These are phyloP conservation scores for Drosophila littoralis DNA, from an alignment of 1,140 invertebrate species.

Conservation along the genomic window DNA sequence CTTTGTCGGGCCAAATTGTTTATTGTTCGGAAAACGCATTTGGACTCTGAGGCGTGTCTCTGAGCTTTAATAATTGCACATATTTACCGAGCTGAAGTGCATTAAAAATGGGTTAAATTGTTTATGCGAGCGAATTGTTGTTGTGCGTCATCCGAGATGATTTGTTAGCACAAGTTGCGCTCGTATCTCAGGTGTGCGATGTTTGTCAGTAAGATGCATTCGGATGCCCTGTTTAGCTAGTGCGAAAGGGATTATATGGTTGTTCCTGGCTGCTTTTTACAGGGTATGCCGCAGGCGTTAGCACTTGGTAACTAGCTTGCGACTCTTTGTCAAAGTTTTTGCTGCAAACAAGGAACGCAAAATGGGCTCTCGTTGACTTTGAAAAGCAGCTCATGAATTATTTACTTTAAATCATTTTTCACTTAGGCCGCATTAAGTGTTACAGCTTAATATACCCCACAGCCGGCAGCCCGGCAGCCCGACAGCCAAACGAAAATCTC, in stretches of 20 bases:
- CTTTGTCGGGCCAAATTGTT: constrained; percentile 49
- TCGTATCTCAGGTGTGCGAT: not conserved
- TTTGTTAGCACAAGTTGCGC: not conserved
- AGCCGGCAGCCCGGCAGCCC: not conserved
- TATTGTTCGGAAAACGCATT: constrained; percentile 2
- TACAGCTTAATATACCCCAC: constrained; percentile 5
- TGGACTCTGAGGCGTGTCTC: constrained; percentile 21
- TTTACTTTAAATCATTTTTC: constrained; percentile 7
- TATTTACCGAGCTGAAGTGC: constrained; percentile 40
- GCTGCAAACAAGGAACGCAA: not conserved
- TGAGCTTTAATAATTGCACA: constrained; percentile 20
- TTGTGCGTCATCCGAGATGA: constrained; percentile 18
- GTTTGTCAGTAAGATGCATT: not conserved
- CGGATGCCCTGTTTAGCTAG: not conserved
- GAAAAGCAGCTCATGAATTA: constrained; percentile 9
- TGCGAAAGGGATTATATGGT: no score
- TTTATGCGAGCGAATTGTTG: not conserved
- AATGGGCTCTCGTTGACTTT: not conserved
- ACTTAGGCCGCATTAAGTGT: constrained; percentile 1
- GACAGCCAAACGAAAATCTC: not conserved
- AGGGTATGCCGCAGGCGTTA: no score
- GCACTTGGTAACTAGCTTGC: no score
- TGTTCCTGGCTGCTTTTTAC: no score
- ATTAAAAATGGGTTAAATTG: constrained; percentile 12
- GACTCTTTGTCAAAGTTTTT: not conserved